Evolutionary conservation across 2,113 vertebrate genomes (phyloP), one percentile per base, ranked within the genome.

Genomic region (Melanocharis versteri): DNA sequence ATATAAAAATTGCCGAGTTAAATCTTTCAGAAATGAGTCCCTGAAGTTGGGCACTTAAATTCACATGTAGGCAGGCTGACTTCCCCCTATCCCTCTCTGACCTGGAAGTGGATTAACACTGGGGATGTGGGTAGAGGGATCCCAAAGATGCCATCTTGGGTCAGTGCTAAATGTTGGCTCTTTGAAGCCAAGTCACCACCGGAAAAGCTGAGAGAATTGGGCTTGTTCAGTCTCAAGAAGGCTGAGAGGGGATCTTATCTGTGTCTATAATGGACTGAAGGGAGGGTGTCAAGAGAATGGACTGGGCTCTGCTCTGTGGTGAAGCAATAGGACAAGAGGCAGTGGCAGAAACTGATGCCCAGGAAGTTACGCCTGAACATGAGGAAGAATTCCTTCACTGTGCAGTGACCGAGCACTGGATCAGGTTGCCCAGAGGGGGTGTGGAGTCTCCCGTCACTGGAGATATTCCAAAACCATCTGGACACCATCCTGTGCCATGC

Each of bases 101-200:
- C 19, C 48, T 54, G 69, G 48, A 51, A 71, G 21, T 14, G 21
- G 13, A 7, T 48, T 50, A 66, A 22, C 33, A 10, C 33, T 73
- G 78, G 45, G 35, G 18, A 16, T 51, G 48, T 37, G 30, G 39
- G 44, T 58, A 60, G 58, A 39, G 44, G 33, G 33, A 31, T 84
- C 54, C 58, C 8, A 2, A 20, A 84, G 58, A 26, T 70, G 14
- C 39, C 7, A 1, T 11, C 56, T 15, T 1, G 0, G 13, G 15
- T 33, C 13, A 6, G 22, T 47, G 66, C 47, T 35, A 6, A 31
- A 10, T 35, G 57, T 47, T 51, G n/a, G 21, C 28, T 56, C 81
- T 54, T 37, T 15, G 47, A 37, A 40, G 18, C 28, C 39, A 42
- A 15, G n/a, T 23, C 42, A 62, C 33, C 47, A 31, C 8, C 30